Conservation (phyloP, 2,888 invertebrate species). For the Melanostoma mellinum region DNA sequence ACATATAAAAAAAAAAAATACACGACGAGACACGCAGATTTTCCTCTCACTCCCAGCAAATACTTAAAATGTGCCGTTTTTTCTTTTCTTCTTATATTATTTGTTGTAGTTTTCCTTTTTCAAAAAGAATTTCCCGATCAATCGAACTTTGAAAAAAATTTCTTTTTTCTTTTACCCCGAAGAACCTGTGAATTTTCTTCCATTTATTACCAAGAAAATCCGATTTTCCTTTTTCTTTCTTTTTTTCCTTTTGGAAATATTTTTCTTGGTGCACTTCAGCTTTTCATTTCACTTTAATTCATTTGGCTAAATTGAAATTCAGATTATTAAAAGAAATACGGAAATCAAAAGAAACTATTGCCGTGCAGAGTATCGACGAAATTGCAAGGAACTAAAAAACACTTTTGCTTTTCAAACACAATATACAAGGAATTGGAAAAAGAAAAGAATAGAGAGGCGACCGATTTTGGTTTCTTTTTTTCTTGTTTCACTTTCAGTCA, state of each 20-base stretch:
- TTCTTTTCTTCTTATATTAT: conserved; percentile 38
- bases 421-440: conserved; percentile 15
- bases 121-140: conserved; percentile 9
- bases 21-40: conserved; percentile 67
- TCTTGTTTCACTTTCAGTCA: conserved; percentile 48
- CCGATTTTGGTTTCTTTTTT: conserved; percentile 32
- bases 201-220: conserved; percentile 33
- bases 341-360: conserved; percentile 40
- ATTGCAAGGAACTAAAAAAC: conserved; percentile 55
- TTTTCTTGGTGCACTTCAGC: conserved; percentile 54
- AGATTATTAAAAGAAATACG: conserved; percentile 27
- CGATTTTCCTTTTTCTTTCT: conserved; percentile 45
- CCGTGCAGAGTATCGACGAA: conserved; percentile 47
- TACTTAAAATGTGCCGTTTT: conserved; percentile 48
- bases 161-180: conserved; percentile 36
- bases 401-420: conserved; percentile 64
- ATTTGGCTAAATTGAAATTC: not conserved
- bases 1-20: conserved; percentile 46
- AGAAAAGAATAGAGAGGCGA: conserved; percentile 14
- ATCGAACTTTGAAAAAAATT: not conserved
- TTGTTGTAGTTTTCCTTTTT: conserved; percentile 37
- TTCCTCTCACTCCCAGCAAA: conserved; percentile 51
- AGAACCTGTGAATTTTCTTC: conserved; percentile 54
- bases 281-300: conserved; percentile 37
- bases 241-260: conserved; percentile 48